Conservation (phyloP, 2,797 vertebrate genomes). For the Iguana delicatissima region DNA sequence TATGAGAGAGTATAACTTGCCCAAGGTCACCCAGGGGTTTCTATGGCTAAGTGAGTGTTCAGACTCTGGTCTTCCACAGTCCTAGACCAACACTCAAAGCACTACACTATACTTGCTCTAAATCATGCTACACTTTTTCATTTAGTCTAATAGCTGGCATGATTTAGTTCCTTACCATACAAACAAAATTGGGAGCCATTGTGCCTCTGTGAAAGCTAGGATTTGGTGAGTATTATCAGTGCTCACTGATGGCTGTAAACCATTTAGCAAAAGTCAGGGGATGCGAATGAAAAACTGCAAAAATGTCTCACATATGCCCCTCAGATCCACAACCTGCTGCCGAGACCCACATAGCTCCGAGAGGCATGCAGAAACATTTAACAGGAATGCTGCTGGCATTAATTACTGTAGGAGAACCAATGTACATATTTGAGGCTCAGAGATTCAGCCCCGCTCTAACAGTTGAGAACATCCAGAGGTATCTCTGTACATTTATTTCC, state of each 20-base stretch:
- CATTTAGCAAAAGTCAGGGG: conserved; percentile 58
- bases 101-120: neutral
- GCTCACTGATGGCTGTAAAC: conserved; percentile 60
- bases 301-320: conserved; percentile 45
- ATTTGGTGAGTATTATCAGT: conserved; percentile 56
- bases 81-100: too few relatives aligned
- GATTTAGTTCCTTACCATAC: conserved; percentile 12
- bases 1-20: too few relatives aligned
- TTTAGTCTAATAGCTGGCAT: conserved; percentile 26
- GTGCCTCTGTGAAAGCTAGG: conserved; percentile 22
- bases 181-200: conserved; percentile 19
- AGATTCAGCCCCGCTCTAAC: conserved; percentile 69
- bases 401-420: conserved; percentile 73
- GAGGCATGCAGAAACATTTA: conserved; percentile 69
- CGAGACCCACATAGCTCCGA: conserved; percentile 59
- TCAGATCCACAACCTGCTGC: conserved; percentile 66
- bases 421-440: conserved; percentile 68
- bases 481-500: conserved; percentile 67
- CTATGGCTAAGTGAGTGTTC: neutral
- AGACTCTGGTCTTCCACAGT: too few relatives aligned
- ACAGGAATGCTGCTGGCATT: conserved; percentile 70
- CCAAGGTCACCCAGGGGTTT: neutral
- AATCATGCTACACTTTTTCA: conserved; percentile 33
- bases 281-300: conserved; percentile 55
- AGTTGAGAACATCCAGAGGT: conserved; percentile 71